A percentile compares a stretch with the other conserved stretches of the same genome.
phyloP scores from a whole-genome alignment of 2,888 invertebrate species.

The Pediacus dermestoides region DNA sequence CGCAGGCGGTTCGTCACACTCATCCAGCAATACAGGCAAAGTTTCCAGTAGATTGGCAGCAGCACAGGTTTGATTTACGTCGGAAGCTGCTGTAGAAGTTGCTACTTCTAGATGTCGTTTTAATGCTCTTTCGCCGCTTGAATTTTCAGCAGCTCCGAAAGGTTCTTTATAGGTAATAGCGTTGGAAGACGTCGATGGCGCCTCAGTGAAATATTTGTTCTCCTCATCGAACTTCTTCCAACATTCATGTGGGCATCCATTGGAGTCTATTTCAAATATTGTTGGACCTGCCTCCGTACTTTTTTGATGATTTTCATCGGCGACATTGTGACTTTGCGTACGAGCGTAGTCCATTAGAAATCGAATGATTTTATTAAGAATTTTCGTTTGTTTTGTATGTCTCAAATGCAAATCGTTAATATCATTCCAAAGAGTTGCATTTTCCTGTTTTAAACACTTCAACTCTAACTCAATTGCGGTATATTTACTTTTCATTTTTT shows the following conservation, averaged over 20 bases:
- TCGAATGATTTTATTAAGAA: conserved; percentile 36
- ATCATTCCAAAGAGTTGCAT: conserved; percentile 33
- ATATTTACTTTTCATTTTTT: conserved; percentile 29
- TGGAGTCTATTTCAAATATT: conserved; percentile 11
- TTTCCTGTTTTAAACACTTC: conserved; percentile 30
- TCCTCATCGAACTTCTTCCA: conserved; percentile 10
- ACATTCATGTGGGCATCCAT: conserved; percentile 9
- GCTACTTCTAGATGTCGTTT: too few species aligned
- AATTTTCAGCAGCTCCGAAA: too few species aligned
- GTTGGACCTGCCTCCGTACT: conserved; percentile 5
- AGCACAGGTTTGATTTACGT: too few species aligned
- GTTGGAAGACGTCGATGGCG: too few species aligned
- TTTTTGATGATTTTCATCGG: conserved; percentile 20
- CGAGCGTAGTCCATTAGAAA: conserved; percentile 34
- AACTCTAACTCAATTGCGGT: conserved; percentile 28
- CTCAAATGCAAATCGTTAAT: conserved; percentile 31
- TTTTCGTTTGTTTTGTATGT: conserved; percentile 33
- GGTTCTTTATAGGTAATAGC: too few species aligned
- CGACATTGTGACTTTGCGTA: conserved; percentile 31
- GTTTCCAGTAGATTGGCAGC: too few species aligned
- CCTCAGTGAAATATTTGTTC: too few species aligned
- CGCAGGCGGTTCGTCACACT: too few species aligned
- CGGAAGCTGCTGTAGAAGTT: too few species aligned
- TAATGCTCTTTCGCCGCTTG: too few species aligned
- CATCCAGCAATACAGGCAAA: too few species aligned